Conservation (phyloP, 2,888 invertebrate species). For the Megastigmus dorsalis region DNA sequence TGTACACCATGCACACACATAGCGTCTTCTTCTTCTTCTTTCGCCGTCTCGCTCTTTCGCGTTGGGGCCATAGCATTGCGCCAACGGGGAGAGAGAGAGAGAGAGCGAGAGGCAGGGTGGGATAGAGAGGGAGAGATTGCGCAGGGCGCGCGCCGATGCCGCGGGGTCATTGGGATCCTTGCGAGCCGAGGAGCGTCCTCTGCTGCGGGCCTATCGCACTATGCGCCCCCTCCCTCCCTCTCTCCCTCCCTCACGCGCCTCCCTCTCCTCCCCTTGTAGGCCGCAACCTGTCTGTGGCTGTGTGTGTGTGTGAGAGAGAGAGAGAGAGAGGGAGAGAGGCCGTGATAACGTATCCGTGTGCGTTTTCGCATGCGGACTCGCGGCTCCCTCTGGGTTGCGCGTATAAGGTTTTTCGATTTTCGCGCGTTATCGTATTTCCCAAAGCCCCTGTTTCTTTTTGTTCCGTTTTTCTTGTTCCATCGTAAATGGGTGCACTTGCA, state of each 20-base stretch:
- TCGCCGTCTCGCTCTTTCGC: neutral
- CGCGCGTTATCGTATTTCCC: neutral
- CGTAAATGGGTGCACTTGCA: neutral
- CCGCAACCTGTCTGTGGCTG: too few relatives aligned
- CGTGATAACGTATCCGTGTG: neutral
- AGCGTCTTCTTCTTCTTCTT: neutral
- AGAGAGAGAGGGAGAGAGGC: neutral
- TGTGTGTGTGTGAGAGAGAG: neutral
- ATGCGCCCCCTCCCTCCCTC: conserved; percentile 25
- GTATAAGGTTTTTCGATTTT: too few relatives aligned
- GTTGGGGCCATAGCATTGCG: too few relatives aligned
- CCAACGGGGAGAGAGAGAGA: too few relatives aligned
- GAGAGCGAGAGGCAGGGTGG: too few relatives aligned
- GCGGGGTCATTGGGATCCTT: conserved; percentile 49
- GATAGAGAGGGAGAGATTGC: neutral
- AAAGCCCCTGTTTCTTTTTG: neutral
- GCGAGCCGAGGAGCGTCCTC: conserved; percentile 48
- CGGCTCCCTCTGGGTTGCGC: neutral
- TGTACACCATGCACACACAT: too few relatives aligned
- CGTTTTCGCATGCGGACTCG: neutral
- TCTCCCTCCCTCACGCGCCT: neutral
- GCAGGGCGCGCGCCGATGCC: conserved; percentile 6
- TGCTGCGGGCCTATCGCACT: conserved; percentile 47
- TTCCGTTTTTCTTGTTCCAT: neutral
- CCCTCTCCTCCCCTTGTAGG: neutral